Evolutionary conservation across 2,888 invertebrate genomes (phyloP), one percentile per base, ranked within the genome.

Genomic region (Dyspetes luteomarginatus): DNA sequence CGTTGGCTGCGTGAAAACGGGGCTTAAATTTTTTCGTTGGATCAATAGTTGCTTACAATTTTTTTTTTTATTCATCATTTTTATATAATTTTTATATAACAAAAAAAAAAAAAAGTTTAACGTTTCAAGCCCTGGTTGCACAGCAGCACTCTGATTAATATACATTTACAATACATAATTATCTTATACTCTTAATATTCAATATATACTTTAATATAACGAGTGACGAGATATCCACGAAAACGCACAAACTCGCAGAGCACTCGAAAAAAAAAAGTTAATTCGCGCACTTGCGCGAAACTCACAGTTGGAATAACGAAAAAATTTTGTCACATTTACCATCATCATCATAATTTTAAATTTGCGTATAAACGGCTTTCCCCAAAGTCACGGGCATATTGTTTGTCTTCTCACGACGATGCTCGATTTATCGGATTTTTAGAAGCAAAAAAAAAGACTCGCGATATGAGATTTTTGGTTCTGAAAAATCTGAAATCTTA

Each of bases 1-100:
- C n/a, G 24, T 12, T 19, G 55, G 41, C 76, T 76, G 76, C 76
- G 76, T 80, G 76, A 48, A 76, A 80, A 80, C 67, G 60, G 72
- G 80, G 76, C 80, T 62, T 71, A 41, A 15, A 48, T 15, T 36
- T 36, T 48, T 5, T 45, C 17, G 17, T 48, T 1, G 7, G 17
- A 17, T 5, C n/a, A n/a, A n/a, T n/a, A n/a, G n/a, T n/a, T n/a
- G n/a, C n/a, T n/a, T n/a, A n/a, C n/a, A n/a, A n/a, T n/a, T n/a
- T n/a, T n/a, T n/a, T n/a, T n/a, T 48, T 17, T 48, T 17, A 17
- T 17, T 15, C 15, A 17, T 15, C 17, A 15, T 15, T 48, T 48
- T 48, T 48, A 7, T 17, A n/a, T 17, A n/a, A 48, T 15, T 48
- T 15, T 48, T 7, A 26, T 12, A 30, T 12, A 9, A 17, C n/a